These are phyloP conservation scores for Cryptus armator DNA, from an alignment of 2,888 invertebrate species.

Conservation along the genomic window DNA sequence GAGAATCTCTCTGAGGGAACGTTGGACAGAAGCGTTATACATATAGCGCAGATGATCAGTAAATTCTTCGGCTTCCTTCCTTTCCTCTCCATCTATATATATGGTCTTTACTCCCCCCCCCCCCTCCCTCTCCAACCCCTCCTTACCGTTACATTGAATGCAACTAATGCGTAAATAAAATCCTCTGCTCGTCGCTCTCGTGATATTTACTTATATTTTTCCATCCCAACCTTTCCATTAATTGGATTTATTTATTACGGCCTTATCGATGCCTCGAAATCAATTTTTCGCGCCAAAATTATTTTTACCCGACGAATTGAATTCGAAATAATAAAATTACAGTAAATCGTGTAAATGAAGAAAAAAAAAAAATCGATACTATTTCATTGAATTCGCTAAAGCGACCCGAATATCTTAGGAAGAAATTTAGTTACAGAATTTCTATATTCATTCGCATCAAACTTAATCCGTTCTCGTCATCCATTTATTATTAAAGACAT, in stretches of 20 bases:
- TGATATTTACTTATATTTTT: background rate
- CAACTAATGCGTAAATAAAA: constrained; percentile 40
- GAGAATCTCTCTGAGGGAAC: constrained; percentile 19
- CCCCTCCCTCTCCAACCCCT: background rate
- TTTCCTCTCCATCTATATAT: background rate
- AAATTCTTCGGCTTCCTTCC: constrained; percentile 5
- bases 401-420: too few relatives aligned
- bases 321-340: background rate
- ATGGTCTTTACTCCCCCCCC: background rate
- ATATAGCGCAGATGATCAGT: constrained; percentile 26
- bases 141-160: constrained; percentile 2
- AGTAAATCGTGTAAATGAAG: too few relatives aligned
- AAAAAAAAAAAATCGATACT: too few relatives aligned
- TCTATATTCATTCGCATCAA: too few relatives aligned
- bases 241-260: constrained; percentile 17
- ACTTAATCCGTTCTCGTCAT: too few relatives aligned
- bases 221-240: background rate
- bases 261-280: background rate
- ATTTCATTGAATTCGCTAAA: too few relatives aligned
- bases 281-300: background rate
- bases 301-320: background rate
- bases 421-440: too few relatives aligned
- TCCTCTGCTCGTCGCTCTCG: constrained; percentile 8
- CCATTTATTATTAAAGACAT: too few relatives aligned
- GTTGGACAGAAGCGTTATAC: constrained; percentile 8